phyloP scores from a whole-genome alignment of 2,888 invertebrate species.

The Hirudinaria manillensis region DNA sequence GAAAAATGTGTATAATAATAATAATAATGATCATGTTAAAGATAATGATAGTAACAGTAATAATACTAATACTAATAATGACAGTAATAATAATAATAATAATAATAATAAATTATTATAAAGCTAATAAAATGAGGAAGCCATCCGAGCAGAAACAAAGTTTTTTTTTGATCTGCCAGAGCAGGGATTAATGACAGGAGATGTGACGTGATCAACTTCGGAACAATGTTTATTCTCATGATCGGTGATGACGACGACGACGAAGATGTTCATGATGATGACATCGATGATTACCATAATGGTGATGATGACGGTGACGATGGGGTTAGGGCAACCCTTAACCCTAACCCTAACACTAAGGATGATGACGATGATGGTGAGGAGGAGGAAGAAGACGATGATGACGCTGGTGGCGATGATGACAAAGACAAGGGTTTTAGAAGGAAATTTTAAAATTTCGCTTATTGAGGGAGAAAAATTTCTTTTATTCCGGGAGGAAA shows the following conservation, averaged over 20 bases:
- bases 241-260: constrained; percentile 15
- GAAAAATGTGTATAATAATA: too few species aligned
- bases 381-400: constrained; percentile 28
- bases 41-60: background rate
- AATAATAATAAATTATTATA: too few species aligned
- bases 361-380: constrained; percentile 30
- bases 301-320: constrained; percentile 17
- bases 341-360: constrained; percentile 22
- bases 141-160: too few species aligned
- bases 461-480: too few species aligned
- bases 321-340: background rate
- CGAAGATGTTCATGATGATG: constrained; percentile 1
- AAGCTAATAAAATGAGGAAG: too few species aligned
- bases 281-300: constrained; percentile 1
- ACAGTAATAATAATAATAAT: background rate
- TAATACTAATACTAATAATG: background rate
- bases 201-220: too few species aligned
- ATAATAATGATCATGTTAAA: background rate
- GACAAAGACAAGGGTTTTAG: background rate
- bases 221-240: background rate
- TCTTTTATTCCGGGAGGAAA: too few species aligned
- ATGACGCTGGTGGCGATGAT: constrained; percentile 16
- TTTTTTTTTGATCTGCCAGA: too few species aligned
- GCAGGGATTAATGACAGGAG: too few species aligned
- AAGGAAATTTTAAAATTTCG: too few species aligned